Evolutionary conservation across 2,113 vertebrate species (phyloP), one percentile per base, ranked within the genome.

Genomic region (Oncorhynchus masou): DNA sequence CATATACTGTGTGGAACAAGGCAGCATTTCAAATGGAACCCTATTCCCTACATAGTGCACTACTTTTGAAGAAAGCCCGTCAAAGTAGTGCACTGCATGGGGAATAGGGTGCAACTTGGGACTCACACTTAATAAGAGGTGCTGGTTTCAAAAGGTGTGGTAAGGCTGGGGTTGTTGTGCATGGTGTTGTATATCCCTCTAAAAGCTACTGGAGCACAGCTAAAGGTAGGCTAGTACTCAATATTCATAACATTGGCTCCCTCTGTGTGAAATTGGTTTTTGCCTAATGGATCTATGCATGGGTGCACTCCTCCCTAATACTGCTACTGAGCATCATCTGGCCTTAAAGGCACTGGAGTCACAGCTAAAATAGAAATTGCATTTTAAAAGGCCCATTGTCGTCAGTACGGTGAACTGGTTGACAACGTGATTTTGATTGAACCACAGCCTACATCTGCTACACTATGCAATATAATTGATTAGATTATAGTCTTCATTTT

Each of bases 191-290:
- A 86, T 91, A 91, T 92, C 85, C 88, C 88, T 88, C 90, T 91
- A 87, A 91, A 90, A 93, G 89, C 85, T 86, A 89, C 87, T 91
- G 89, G 88, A 87, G 89, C 90, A 90, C 84, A 81, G 84, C 86
- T 87, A 87, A 90, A 92, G 90, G 92, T 92, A 86, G 87, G 84
- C 85, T 88, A 85, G 80, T 89, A 86, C 92, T 93, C 91, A 90
- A 94, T 94, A 94, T 94, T 94, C 93, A 94, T 94, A 91, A 93
- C 93, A 94, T 92, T 94, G 91, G 91, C 87, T 93, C 51, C 51
- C 51, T 16, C 91, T 85, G 90, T 93, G 91, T 94, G 92, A 94
- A 94, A 94, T 94, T 93, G 92, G 87, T 92, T 94, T 93, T 92
- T 93, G 89, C 92, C 89, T 94, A 94, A 94, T 94, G 91, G 91